Evolutionary conservation across 2,797 vertebrate species (phyloP).

Genomic region (Salmo trutta): DNA sequence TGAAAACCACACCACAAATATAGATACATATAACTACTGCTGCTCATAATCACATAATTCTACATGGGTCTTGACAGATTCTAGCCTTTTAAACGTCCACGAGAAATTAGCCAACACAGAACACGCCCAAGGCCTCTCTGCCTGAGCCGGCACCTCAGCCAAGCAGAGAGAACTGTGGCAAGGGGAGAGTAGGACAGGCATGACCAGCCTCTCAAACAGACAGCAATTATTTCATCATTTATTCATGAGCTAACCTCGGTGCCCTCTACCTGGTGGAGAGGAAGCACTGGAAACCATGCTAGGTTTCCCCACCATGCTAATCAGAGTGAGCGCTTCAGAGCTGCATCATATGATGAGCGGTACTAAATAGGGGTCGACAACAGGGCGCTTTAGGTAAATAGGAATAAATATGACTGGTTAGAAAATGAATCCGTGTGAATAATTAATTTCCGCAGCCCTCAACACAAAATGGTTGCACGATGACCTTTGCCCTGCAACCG

Average conservation of each 20-base stretch:
- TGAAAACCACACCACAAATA: too few species aligned
- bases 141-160: background rate
- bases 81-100: too few species aligned
- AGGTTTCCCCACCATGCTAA: background rate
- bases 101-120: too few species aligned
- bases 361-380: background rate
- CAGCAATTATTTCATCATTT: background rate
- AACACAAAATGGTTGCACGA: background rate
- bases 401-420: background rate
- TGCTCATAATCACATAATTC: too few species aligned
- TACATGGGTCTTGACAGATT: too few species aligned
- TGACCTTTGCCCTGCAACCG: background rate
- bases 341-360: background rate
- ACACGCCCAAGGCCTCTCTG: background rate
- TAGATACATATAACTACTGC: too few species aligned
- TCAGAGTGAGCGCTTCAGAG: background rate
- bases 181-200: background rate
- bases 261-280: background rate
- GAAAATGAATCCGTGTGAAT: background rate
- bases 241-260: background rate
- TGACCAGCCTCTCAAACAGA: constrained; percentile 3
- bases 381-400: background rate
- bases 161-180: background rate
- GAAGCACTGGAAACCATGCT: background rate
- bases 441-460: background rate